Conservation (phyloP, 1,140 invertebrate species). For the Papilio polyxenes region DNA sequence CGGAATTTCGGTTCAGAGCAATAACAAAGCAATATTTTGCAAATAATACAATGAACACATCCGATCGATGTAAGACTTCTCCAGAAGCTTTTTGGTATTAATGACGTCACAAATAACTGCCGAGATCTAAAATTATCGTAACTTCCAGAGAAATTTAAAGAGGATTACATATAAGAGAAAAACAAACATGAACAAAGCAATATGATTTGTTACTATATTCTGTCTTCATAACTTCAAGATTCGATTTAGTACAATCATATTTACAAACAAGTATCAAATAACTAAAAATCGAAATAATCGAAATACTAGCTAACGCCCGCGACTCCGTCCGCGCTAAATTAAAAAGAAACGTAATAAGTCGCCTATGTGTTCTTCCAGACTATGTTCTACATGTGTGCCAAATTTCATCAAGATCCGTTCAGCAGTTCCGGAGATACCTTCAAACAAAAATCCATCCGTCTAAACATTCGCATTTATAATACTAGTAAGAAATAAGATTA, state of each 20-base stretch:
- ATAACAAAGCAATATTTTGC: constrained; percentile 29
- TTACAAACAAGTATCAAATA: too few species aligned
- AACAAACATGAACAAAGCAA: background rate
- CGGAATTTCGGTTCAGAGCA: constrained; percentile 24
- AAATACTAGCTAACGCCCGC: background rate
- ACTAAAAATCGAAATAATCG: background rate
- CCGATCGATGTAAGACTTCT: background rate
- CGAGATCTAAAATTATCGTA: background rate
- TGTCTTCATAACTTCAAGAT: background rate
- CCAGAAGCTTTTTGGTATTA: background rate
- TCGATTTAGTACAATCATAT: background rate
- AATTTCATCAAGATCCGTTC: too few species aligned
- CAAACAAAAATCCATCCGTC: too few species aligned
- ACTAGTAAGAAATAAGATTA: background rate
- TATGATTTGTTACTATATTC: background rate
- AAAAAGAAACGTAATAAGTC: too few species aligned
- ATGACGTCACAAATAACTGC: background rate
- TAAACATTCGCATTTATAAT: too few species aligned
- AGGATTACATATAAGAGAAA: background rate
- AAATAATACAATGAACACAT: constrained; percentile 23
- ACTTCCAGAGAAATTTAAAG: background rate
- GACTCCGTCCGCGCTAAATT: too few species aligned
- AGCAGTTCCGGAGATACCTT: too few species aligned
- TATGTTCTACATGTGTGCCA: too few species aligned
- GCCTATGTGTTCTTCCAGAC: too few species aligned